Evolutionary conservation across 2,797 vertebrate genomes (phyloP), one percentile per base, ranked within the genome.

Genomic region (Chloroceryle amazona): DNA sequence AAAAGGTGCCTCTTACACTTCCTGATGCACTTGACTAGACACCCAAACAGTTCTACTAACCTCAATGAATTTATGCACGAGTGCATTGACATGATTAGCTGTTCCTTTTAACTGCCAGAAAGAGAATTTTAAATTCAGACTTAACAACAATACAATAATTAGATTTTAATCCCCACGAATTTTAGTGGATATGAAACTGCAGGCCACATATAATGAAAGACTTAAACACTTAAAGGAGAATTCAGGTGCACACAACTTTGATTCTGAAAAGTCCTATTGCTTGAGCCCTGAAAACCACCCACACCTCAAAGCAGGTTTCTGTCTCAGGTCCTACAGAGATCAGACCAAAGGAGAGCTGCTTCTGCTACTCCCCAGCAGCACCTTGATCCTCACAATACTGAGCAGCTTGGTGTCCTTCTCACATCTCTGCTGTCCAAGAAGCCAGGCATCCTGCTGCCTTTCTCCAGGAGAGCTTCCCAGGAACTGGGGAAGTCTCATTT

Each of bases 121-220:
- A 84, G n/a, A 62, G 16, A 25, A 61, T 86, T 89, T 92, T 51
- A 58, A 91, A 93, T 62, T 79, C 61, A 72, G 82, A 90, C 86
- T 81, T 75, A 78, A 3, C 33, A 92, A 78, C 46, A 95, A 55
- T 79, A 29, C 9, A 83, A 72, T 75, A 62, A 88, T 81, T 81
- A 94, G 46, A 41, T 70, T 92, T 91, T 81, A 52, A 93, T 75
- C 16, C 58, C 18, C 1, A 3, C 41, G 47, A 90, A 79, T 94
- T 81, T 93, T 66, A 86, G 47, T 62, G 28, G 29, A 29, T 66
- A 55, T 37, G 37, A 90, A 81, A 89, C 31, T 88, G 86, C 46
- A 72, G 33, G 33, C 21, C 5, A 46, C 26, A 33, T 42, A 23
- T 31, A 47, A 88, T 52, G 44, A 83, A 88, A 46, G 10, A 66